Evolutionary conservation across 2,113 vertebrate genomes (phyloP), one percentile per base, ranked within the genome.

Genomic region (Coryphaenoides rupestris): DNA sequence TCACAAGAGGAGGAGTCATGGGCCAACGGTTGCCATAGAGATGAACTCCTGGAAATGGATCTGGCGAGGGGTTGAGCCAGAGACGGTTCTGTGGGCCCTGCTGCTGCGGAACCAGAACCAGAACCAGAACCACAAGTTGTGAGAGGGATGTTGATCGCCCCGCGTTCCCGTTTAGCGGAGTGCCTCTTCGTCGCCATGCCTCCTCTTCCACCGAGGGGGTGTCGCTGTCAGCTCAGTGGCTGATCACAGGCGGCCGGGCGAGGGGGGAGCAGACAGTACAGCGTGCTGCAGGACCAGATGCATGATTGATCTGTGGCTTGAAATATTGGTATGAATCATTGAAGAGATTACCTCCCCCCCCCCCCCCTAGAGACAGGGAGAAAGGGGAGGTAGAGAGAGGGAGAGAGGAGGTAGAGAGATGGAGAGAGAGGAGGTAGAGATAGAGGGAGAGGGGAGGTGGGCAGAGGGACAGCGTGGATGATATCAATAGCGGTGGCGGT

Each of bases 1-100:
- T 63, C 2, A 9, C 69, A 84, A 79, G n/a, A 88, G 86, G 72
- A 84, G 72, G 78, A 86, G 86, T 83, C 79, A 87, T 84, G 72
- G 68, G 73, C 68, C 63, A 0, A 9, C 62, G 72, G 79, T 78
- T 40, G 9, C 33, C 33, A 40, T 12, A 80, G 83, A 77, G 84
- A 86, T 84, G 58, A 81, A 80, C 72, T 77, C 47, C 65, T 69
- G 60, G 15, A 21, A 75, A 84, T 89, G 84, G 73, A 87, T 86
- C 81, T 21, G 73, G 67, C 47, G 9, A 23, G 21, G 71, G 76
- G 70, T 70, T 70, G 66, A 64, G 62, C 69, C 70, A 79, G 78
- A 68, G 75, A n/a, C n/a, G n/a, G n/a, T 9, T 4, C 28, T 9
- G 5, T 33, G 28, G 10, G 13, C 6, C 13, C 4, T 40, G 1